Conservation (phyloP, 2,797 vertebrate genomes). For the Clarias fuscus region DNA sequence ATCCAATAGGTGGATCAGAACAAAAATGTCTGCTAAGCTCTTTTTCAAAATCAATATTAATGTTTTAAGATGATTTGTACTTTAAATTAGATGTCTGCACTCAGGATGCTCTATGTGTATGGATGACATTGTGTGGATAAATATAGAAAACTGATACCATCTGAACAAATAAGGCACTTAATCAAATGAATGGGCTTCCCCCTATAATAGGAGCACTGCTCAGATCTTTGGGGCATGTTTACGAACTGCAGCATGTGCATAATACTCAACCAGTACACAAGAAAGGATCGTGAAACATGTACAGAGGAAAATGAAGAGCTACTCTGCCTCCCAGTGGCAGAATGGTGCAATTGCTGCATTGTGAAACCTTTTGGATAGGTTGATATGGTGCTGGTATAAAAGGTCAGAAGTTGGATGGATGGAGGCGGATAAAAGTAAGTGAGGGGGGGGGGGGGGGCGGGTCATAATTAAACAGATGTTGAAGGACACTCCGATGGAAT, state of each 20-base stretch:
- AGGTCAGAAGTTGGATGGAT: slow-evolving; percentile 17
- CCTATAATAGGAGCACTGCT: slow-evolving; percentile 46
- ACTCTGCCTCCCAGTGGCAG: slow-evolving; percentile 66
- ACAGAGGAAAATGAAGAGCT: slow-evolving; percentile 37
- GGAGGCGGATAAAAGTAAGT: neutral
- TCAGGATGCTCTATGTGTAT: neutral
- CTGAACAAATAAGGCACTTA: slow-evolving; percentile 9
- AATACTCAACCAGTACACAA: slow-evolving; percentile 33
- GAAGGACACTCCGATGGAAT: slow-evolving; percentile 27
- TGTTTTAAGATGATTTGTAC: neutral
- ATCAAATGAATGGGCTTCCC: slow-evolving; percentile 38
- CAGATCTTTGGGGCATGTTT: slow-evolving; percentile 31
- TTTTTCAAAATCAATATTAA: neutral
- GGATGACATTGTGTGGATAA: neutral
- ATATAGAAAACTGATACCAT: slow-evolving; percentile 8
- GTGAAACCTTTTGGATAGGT: neutral
- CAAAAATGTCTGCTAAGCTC: slow-evolving; percentile 11
- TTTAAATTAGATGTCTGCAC: neutral
- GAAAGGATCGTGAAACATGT: neutral
- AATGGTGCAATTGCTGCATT: slow-evolving; percentile 15
- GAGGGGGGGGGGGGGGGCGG: slow-evolving; percentile 52
- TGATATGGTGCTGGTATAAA: slow-evolving; percentile 9
- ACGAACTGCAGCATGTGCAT: slow-evolving; percentile 25
- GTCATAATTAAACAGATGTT: slow-evolving; percentile 60
- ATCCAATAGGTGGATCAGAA: neutral